Conservation (phyloP, 2,888 invertebrate genomes). For the Synergus japonicus region DNA sequence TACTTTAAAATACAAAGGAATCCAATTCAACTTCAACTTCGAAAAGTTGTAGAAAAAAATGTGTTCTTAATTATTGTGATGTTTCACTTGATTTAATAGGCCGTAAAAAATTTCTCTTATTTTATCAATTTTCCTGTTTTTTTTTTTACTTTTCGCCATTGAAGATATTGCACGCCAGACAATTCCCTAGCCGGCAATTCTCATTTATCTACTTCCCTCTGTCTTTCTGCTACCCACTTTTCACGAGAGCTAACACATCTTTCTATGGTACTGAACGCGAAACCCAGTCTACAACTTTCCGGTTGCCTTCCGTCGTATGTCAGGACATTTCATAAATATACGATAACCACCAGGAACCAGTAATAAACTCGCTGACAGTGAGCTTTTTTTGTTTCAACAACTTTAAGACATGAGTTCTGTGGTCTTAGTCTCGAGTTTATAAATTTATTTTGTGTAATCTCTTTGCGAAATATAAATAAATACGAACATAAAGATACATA, state of each 20-base stretch:
- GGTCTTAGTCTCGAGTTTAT: neutral
- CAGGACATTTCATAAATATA: slow-evolving; percentile 65
- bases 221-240: slow-evolving; percentile 42
- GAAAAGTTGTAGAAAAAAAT: too few relatives aligned
- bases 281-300: slow-evolving; percentile 44
- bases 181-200: slow-evolving; percentile 3
- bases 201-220: slow-evolving; percentile 35
- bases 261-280: slow-evolving; percentile 16
- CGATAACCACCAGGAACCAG: slow-evolving; percentile 59
- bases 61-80: neutral
- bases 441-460: neutral
- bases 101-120: neutral
- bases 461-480: neutral
- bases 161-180: neutral
- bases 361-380: neutral
- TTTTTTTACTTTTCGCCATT: slow-evolving; percentile 3
- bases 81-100: neutral
- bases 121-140: slow-evolving; percentile 6
- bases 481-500: neutral
- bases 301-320: slow-evolving; percentile 54
- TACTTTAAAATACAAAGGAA: neutral
- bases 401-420: neutral
- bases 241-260: slow-evolving; percentile 31
- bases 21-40: too few relatives aligned
- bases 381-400: neutral